Percentiles rank a stretch among this genome's conserved stretches.
These are phyloP conservation scores for Hormiphora californensis DNA, from an alignment of 37 sponge, comb jelly and placozoan species.

Conservation along the genomic window DNA sequence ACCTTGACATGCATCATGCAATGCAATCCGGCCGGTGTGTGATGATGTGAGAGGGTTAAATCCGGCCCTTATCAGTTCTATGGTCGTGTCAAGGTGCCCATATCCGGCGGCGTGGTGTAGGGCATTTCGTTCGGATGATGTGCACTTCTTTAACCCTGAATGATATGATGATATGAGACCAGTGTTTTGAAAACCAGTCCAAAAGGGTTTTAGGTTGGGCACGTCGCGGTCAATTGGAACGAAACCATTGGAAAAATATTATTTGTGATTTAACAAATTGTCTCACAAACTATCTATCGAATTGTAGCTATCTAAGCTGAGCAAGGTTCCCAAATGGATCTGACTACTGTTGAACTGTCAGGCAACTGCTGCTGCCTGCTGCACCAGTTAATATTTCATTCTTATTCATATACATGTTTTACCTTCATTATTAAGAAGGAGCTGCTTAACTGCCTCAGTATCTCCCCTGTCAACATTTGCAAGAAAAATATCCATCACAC, in stretches of 20 bases:
- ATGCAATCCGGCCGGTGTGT: background rate
- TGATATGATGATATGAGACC: too few species aligned
- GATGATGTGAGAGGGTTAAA: constrained; percentile 29
- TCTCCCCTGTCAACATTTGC: constrained; percentile 5
- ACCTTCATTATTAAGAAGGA: background rate
- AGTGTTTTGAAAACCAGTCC: too few species aligned
- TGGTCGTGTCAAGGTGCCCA: background rate
- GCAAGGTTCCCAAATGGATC: too few species aligned
- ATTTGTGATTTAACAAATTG: background rate
- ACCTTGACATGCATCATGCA: constrained; percentile 49
- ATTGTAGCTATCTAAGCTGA: too few species aligned
- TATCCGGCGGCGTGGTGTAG: constrained; percentile 13
- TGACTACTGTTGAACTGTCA: too few species aligned
- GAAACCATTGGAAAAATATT: too few species aligned
- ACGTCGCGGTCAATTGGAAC: too few species aligned
- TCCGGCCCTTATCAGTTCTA: background rate
- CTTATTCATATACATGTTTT: background rate
- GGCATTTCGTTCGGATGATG: background rate
- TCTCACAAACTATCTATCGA: too few species aligned
- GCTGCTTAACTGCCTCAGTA: background rate
- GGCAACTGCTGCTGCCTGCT: too few species aligned
- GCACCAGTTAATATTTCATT: too few species aligned
- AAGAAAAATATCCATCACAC: too few species aligned
- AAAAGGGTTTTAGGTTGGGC: too few species aligned
- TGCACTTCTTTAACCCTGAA: constrained; percentile 11